These are phyloP conservation scores for Stylophora pistillata DNA, from an alignment of 64 coral and sea anemone species.

Conservation along the genomic window DNA sequence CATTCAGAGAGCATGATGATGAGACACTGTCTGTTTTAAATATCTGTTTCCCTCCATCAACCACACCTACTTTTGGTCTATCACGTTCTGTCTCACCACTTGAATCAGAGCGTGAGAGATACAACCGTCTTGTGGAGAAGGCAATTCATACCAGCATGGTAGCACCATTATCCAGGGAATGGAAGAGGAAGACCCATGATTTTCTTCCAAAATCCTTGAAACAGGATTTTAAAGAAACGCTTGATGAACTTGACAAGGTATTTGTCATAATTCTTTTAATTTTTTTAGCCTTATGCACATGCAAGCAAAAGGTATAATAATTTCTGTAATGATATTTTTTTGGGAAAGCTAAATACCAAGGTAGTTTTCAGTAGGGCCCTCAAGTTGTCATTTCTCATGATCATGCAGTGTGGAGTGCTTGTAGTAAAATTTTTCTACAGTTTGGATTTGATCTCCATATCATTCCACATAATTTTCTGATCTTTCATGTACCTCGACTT, in stretches of 20 bases:
- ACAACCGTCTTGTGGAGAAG: conserved; percentile 70
- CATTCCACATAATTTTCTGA: too few relatives aligned
- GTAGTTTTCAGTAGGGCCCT: too few relatives aligned
- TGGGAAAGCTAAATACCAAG: too few relatives aligned
- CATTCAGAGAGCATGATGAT: conserved; percentile 76
- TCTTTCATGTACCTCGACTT: too few relatives aligned
- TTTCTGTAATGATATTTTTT: too few relatives aligned
- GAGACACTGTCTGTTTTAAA: conserved; percentile 71
- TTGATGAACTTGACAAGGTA: conserved; percentile 78
- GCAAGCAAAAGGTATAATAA: neutral
- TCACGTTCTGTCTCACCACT: conserved; percentile 63
- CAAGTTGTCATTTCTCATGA: too few relatives aligned
- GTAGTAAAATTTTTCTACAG: too few relatives aligned
- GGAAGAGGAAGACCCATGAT: conserved; percentile 78
- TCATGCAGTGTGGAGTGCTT: too few relatives aligned
- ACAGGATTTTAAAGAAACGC: conserved; percentile 56
- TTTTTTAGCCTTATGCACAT: neutral
- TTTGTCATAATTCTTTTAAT: neutral
- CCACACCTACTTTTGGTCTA: conserved; percentile 81
- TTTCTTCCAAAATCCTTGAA: conserved; percentile 67
- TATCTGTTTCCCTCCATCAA: conserved; percentile 79
- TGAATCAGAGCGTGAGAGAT: conserved; percentile 74
- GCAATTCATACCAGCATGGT: conserved; percentile 80
- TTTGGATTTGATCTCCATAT: too few relatives aligned
- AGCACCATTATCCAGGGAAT: conserved; percentile 81